Percentiles rank a stretch among this genome's conserved stretches.
These are phyloP conservation scores for Drosophila virilis DNA, from an alignment of 1,140 invertebrate species.

Conservation along the genomic window DNA sequence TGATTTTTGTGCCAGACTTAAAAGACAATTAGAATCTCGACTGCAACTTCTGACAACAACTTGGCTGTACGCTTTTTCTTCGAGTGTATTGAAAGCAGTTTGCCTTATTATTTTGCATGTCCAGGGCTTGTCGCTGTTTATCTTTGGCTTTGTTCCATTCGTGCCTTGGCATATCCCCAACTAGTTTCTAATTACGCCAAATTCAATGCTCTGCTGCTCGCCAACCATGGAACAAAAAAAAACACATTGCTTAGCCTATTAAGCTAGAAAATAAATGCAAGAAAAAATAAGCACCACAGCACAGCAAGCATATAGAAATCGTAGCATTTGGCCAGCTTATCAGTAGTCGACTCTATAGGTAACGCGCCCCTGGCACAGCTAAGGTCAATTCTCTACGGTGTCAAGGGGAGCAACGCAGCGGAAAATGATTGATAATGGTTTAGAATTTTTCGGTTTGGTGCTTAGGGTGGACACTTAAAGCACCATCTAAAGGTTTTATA, in stretches of 20 bases:
- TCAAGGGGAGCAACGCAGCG: conserved; percentile 25
- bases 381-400: conserved; percentile 39
- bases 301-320: neutral
- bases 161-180: conserved; percentile 21
- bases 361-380: conserved; percentile 50
- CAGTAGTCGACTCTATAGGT: conserved; percentile 45
- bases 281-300: neutral
- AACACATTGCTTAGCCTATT: conserved; percentile 12
- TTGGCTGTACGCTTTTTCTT: conserved; percentile 22
- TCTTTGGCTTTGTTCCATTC: conserved; percentile 37
- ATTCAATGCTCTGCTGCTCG: conserved; percentile 52
- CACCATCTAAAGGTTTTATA: neutral
- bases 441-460: neutral
- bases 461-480: conserved; percentile 5
- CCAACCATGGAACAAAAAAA: conserved; percentile 27
- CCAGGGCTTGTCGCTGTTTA: conserved; percentile 27
- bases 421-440: conserved; percentile 50
- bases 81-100: conserved; percentile 41
- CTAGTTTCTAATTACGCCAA: conserved; percentile 72
- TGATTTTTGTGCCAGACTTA: conserved; percentile 48
- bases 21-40: conserved; percentile 49
- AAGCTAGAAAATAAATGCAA: conserved; percentile 3
- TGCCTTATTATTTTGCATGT: conserved; percentile 43
- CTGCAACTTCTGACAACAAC: conserved; percentile 7
- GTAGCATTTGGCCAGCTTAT: conserved; percentile 41